Base-by-base conservation (phyloP, 1,140 invertebrate species). In the Muscidifurax raptorellus region DNA sequence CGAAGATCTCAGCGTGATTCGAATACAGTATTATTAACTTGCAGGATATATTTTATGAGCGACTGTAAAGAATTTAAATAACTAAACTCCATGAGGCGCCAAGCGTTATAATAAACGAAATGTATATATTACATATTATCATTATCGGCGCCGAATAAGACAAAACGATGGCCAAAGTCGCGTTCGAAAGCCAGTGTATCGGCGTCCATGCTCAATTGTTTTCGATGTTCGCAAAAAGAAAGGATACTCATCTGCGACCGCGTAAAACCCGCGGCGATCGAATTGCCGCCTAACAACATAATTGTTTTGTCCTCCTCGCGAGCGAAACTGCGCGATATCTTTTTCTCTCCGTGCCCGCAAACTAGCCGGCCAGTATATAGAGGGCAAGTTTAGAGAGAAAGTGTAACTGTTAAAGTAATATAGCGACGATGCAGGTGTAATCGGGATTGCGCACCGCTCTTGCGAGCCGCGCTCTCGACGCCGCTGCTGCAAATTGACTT, bases 321-420 rank as follows among this genome's bases (percentile, higher is more conserved):
- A 28, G 80, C 52, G 71, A 77, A 47, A 82, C 71, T 82, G 44
- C 77, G 69, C 83, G 86, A 80, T 83, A 80, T 79, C 87, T 87
- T 89, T 90, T 90, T 90, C 87, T 89, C 90, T 87, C 87, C 87
- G 80, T 78, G 22, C 47, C n/a, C n/a, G 25, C 7, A 30, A 5
- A 40, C 32, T 13, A 69, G 87, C 64, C 30, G 81, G 25, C 71
- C 76, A 84, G n/a, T n/a, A n/a, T n/a, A n/a, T n/a, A n/a, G 82
- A 87, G 89, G 89, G 89, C 87, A 86, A 87, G 88, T 87, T 86
- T 88, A 86, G 86, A 88, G 90, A 88, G 91, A 92, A 92, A 92
- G 91, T 92, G 90, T 91, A 92, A 92, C 91, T 91, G 90, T 90
- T 90, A 88, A 88, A 89, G 90, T 92, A 92, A 92, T 90, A 91